A percentile compares a stretch with the other conserved stretches of the same genome.
These are phyloP conservation scores for Camponotus fellah DNA, from an alignment of 2,888 invertebrate species.

Conservation along the genomic window DNA sequence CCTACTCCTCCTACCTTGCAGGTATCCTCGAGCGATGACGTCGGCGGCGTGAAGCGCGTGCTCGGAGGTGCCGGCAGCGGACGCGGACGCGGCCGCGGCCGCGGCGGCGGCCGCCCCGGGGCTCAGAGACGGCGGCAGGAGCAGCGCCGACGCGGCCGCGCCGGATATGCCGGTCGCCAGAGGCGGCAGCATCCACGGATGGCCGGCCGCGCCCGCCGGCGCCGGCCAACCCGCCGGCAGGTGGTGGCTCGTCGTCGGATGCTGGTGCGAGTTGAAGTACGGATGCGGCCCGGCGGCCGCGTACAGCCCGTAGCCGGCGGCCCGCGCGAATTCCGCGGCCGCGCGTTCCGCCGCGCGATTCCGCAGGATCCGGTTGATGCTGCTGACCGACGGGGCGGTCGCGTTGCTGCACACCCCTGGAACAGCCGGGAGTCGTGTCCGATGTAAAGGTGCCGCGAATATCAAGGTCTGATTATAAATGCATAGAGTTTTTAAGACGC, in stretches of 20 bases:
- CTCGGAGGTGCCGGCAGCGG: slow-evolving; percentile 87
- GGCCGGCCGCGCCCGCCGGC: slow-evolving; percentile 88
- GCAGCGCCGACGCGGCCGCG: slow-evolving; percentile 86
- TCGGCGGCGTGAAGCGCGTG: slow-evolving; percentile 87
- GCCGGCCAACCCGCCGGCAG: slow-evolving; percentile 89
- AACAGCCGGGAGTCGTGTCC: slow-evolving; percentile 25
- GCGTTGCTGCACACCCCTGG: slow-evolving; percentile 97
- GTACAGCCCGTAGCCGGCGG: slow-evolving; percentile 95
- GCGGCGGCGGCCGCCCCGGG: slow-evolving; percentile 87
- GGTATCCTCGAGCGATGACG: slow-evolving; percentile 83
- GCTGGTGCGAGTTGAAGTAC: slow-evolving; percentile 88
- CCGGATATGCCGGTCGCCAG: slow-evolving; percentile 85
- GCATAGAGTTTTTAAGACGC: neutral
- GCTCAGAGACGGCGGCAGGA: slow-evolving; percentile 86
- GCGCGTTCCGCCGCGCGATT: slow-evolving; percentile 98
- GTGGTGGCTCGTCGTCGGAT: slow-evolving; percentile 88
- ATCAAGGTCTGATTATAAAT: too few relatives aligned
- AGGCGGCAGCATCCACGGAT: slow-evolving; percentile 83
- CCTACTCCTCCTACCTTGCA: slow-evolving; percentile 79
- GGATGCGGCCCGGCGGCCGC: slow-evolving; percentile 88
- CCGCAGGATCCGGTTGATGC: slow-evolving; percentile 97
- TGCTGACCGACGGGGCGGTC: slow-evolving; percentile 98
- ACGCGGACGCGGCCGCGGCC: slow-evolving; percentile 87
- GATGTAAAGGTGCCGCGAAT: neutral
- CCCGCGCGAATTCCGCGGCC: slow-evolving; percentile 97